Conservation (phyloP, 2,888 invertebrate species). For the Poecilus cupreus region DNA sequence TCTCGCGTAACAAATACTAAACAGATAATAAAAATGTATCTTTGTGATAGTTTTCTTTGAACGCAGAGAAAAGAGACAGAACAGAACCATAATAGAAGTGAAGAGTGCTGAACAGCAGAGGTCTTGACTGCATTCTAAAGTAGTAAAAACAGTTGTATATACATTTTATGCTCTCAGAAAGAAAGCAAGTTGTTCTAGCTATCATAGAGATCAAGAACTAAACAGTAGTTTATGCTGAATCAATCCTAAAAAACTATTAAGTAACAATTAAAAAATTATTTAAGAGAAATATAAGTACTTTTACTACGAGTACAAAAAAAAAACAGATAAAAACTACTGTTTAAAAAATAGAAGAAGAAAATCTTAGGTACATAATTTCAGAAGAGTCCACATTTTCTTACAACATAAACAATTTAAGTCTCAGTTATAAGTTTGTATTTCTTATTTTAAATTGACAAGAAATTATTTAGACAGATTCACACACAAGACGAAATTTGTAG, state of each 20-base stretch:
- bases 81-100: constrained; percentile 23
- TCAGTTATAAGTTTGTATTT: too few species aligned
- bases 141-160: constrained; percentile 55
- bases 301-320: background rate
- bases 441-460: too few species aligned
- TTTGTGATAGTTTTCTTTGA: background rate
- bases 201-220: background rate
- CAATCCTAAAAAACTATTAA: background rate
- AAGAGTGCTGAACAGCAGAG: constrained; percentile 52
- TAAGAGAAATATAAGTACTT: background rate
- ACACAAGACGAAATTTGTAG: too few species aligned
- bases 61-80: background rate
- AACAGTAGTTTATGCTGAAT: constrained; percentile 30
- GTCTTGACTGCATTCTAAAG: constrained; percentile 52
- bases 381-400: constrained; percentile 2
- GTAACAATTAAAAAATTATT: background rate
- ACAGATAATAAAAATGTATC: too few species aligned
- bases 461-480: too few species aligned
- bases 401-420: too few species aligned
- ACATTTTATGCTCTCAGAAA: constrained; percentile 30
- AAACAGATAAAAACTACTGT: constrained; percentile 14
- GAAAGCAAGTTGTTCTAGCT: constrained; percentile 37
- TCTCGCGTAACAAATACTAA: too few species aligned
- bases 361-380: background rate
- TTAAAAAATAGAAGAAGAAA: background rate